Conservation (phyloP, 2,888 invertebrate species). For the Heliconius ethilla region DNA sequence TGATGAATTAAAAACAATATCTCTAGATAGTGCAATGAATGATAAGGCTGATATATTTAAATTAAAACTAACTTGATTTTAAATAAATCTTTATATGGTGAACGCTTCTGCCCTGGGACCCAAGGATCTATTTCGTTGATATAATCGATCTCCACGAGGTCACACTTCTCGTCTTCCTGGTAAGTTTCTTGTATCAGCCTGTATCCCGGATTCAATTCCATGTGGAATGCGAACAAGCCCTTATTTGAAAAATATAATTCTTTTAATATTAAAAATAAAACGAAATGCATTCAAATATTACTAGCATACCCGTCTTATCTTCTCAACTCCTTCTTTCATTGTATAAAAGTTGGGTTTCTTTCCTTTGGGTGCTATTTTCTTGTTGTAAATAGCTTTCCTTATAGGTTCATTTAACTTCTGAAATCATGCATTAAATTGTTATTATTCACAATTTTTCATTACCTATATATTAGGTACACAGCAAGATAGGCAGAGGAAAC, state of each 20-base stretch:
- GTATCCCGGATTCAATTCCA: conserved; percentile 81
- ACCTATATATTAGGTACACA: too few relatives aligned
- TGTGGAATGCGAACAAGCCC: conserved; percentile 82
- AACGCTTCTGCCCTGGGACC: conserved; percentile 78
- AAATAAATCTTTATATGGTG: conserved; percentile 78
- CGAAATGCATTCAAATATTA: neutral
- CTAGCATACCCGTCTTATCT: conserved; percentile 61
- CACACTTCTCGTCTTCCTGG: conserved; percentile 83
- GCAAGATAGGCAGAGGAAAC: too few relatives aligned
- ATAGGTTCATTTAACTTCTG: conserved; percentile 77
- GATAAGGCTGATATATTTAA: neutral
- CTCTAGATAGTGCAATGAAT: too few relatives aligned
- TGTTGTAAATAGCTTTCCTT: conserved; percentile 74
- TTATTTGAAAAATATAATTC: conserved; percentile 46
- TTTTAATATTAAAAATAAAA: neutral
- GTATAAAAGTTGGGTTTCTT: conserved; percentile 70
- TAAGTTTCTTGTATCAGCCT: conserved; percentile 82
- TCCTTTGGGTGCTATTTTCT: conserved; percentile 76
- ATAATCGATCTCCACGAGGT: conserved; percentile 81
- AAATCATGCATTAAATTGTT: neutral
- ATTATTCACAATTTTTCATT: too few relatives aligned
- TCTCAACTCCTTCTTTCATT: conserved; percentile 74
- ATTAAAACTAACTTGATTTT: conserved; percentile 76
- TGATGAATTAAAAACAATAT: too few relatives aligned
- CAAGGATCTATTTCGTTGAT: conserved; percentile 80